Conservation (phyloP, 2,888 invertebrate genomes). For the Bombylius major region DNA sequence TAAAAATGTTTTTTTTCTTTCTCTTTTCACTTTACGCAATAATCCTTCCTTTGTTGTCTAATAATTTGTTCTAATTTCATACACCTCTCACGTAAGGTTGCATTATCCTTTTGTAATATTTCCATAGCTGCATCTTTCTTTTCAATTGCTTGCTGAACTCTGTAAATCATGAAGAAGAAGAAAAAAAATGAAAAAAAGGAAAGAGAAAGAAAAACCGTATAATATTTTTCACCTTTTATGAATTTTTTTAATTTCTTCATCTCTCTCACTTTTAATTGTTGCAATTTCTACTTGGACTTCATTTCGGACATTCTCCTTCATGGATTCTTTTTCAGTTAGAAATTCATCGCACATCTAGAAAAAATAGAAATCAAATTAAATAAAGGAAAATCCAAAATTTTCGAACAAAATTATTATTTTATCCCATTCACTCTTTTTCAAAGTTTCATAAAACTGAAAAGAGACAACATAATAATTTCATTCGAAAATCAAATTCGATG, state of each 20-base stretch:
- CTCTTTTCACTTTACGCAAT: constrained; percentile 27
- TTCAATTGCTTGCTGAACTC: constrained; percentile 68
- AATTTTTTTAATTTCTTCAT: constrained; percentile 64
- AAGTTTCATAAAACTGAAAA: background rate
- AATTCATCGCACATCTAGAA: constrained; percentile 40
- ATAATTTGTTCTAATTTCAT: constrained; percentile 60
- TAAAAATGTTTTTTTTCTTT: too few relatives aligned
- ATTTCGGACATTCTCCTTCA: constrained; percentile 46
- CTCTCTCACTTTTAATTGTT: constrained; percentile 50
- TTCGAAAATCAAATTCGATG: too few relatives aligned
- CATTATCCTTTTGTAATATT: constrained; percentile 56
- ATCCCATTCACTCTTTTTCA: too few relatives aligned
- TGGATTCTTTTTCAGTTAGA: constrained; percentile 42
- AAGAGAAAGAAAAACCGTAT: constrained; percentile 3
- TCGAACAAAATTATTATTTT: too few relatives aligned
- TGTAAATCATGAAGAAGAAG: constrained; percentile 23
- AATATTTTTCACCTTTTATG: constrained; percentile 52
- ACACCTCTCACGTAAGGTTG: constrained; percentile 57
- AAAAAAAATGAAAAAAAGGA: background rate
- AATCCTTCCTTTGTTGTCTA: constrained; percentile 65
- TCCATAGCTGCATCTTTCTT: constrained; percentile 67
- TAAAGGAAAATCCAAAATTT: background rate
- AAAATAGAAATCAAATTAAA: background rate
- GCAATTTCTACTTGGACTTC: constrained; percentile 51
- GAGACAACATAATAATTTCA: background rate